Base-by-base conservation (phyloP, 2,113 vertebrate species). In the Eira barbara region DNA sequence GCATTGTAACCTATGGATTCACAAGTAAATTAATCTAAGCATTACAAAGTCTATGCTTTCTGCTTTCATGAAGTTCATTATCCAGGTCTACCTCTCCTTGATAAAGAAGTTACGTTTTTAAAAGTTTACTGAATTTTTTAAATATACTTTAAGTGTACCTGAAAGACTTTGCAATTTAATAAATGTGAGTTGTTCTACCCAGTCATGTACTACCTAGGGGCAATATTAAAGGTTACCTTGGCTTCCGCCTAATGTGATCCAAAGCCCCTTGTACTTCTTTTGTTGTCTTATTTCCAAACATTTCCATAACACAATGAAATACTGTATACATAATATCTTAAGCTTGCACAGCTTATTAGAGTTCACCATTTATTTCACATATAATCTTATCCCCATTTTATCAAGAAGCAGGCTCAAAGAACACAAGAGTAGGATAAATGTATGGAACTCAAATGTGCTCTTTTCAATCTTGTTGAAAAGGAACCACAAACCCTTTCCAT, bases 281-380 rank as follows among this genome's bases (percentile, higher is more conserved):
- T 36, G 31, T 80, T 89, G 79, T 78, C 49, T 82, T 92, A 85
- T 96, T 91, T 73, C 47, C 69, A 88, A 90, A 96, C n/a, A 84
- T 63, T 57, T n/a, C 12, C 93, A 31, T 71, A 86, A 83, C 21
- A 96, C 27, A 84, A 57, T 14, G 47, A 76, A 49, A 25, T 73
- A 83, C 18, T 63, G 69, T 57, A 92, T 59, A 65, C 4, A 14
- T 57, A 89, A 36, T 81, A 86, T 71, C 42, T 83, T 93, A 93
- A 85, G 49, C 25, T 59, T 63, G n/a, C 25, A 78, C 36, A 74
- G 36, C 52, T 85, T 42, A 78, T n/a, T 78, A 82, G 79, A 45
- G 5, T 34, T 89, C 67, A 61, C 42, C 45, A 45, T 91, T 91
- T 61, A 47, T 61, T 96, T 61, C 31, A 17, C 3, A 55, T 52